These are phyloP conservation scores for Dicranocentrus wangi DNA, from an alignment of 2,888 invertebrate genomes.

Conservation along the genomic window DNA sequence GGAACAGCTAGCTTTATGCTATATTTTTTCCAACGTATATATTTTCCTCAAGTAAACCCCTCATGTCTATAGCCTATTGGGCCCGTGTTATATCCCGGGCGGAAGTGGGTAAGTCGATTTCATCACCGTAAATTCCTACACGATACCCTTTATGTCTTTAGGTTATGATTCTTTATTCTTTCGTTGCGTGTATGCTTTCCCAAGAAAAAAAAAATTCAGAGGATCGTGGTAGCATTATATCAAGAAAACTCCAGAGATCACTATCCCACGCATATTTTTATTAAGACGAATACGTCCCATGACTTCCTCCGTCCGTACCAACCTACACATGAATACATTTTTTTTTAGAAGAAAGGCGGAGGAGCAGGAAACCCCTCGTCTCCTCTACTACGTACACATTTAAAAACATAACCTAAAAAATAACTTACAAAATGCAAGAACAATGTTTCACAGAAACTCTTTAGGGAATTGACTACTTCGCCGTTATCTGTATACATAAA, in stretches of 20 bases:
- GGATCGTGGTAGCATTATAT: not conserved
- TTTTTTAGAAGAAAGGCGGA: not conserved
- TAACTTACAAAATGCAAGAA: constrained; percentile 29
- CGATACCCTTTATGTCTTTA: not conserved
- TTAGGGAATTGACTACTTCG: constrained; percentile 28
- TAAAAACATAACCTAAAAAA: not conserved
- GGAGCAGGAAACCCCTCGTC: not conserved
- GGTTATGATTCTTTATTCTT: too few relatives aligned
- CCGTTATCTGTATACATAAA: too few relatives aligned
- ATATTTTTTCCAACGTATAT: not conserved
- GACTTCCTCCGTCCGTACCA: constrained; percentile 17
- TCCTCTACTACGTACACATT: not conserved
- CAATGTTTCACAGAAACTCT: constrained; percentile 24
- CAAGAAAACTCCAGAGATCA: constrained; percentile 35
- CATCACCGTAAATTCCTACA: constrained; percentile 10
- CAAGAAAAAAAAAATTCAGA: constrained; percentile 1
- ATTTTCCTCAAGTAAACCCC: too few relatives aligned
- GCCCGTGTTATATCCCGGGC: constrained; percentile 15
- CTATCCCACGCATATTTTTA: constrained; percentile 57
- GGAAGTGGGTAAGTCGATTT: constrained; percentile 32
- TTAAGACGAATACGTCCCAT: constrained; percentile 40
- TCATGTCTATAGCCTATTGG: too few relatives aligned
- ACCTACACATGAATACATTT: not conserved
- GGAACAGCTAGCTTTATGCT: not conserved
- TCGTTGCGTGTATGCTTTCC: too few relatives aligned